These are phyloP conservation scores for Montipora sp. DNA, from an alignment of 64 coral and sea anemone genomes.

Conservation along the genomic window DNA sequence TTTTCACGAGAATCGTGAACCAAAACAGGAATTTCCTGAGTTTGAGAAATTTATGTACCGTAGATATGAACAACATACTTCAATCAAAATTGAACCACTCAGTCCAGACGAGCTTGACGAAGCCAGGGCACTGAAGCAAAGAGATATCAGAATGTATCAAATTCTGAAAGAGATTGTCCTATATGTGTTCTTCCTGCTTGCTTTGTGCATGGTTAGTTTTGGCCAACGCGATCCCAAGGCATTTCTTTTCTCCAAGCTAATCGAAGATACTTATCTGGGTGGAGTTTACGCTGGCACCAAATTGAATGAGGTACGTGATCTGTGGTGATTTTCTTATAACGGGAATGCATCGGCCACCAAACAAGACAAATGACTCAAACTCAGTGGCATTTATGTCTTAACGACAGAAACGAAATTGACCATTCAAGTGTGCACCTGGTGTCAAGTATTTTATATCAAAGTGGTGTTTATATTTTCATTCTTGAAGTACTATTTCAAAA, in stretches of 20 bases:
- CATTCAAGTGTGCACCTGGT: too few species aligned
- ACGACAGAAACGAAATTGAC: too few species aligned
- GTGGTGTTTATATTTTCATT: too few species aligned
- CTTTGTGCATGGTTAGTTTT: slow-evolving; percentile 57
- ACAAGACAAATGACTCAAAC: too few species aligned
- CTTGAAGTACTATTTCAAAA: too few species aligned
- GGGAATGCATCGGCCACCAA: too few species aligned
- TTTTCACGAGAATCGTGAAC: not conserved
- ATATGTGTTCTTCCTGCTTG: slow-evolving; percentile 60
- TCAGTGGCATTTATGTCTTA: too few species aligned
- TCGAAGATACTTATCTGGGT: slow-evolving; percentile 63
- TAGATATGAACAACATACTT: not conserved
- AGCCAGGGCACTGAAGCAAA: slow-evolving; percentile 23
- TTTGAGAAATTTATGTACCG: not conserved
- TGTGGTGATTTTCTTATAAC: not conserved
- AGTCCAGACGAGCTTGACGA: slow-evolving; percentile 25
- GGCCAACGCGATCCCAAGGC: slow-evolving; percentile 73
- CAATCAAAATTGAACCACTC: slow-evolving; percentile 14
- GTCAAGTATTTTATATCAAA: too few species aligned
- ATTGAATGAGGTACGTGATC: slow-evolving; percentile 42
- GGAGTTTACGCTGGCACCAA: slow-evolving; percentile 50
- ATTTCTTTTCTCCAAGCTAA: slow-evolving; percentile 43
- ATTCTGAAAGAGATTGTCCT: slow-evolving; percentile 43
- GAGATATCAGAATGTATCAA: slow-evolving; percentile 50
- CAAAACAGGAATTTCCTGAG: not conserved